Base-by-base conservation (phyloP, 92 coral and sea anemone species). In the Scolanthus callimorphus region DNA sequence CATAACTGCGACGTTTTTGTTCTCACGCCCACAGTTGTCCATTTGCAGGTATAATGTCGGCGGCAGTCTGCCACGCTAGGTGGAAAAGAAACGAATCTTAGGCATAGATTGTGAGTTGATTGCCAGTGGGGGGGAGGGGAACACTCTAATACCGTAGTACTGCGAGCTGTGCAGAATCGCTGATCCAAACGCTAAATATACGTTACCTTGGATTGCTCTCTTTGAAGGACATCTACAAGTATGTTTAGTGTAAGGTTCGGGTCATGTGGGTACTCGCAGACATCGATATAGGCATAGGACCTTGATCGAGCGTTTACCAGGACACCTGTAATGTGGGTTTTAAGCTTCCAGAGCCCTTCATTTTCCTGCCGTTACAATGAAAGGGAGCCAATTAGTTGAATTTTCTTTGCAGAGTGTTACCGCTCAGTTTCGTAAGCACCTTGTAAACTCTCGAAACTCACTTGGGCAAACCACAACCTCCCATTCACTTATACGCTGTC, bases 261-360 rank as follows among this genome's bases (percentile, higher is more conserved):
- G 57, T 74, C 74, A 55, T 74, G 74, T 0, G 74, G 60, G 39
- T 39, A 74, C 41, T 74, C 37, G 6, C 65, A 53, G 26, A 20
- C 43, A 57, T 74, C 81, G 12, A 74, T n/a, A 25, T 12, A 74
- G 24, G 58, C 54, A 39, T 19, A 25, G 8, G 73, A 26, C 63
- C 13, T 63, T 2, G 69, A 12, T 43, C 47, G 34, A 39, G 39
- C 30, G 17, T 26, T 70, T 19, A 17, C 28, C 17, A 59, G 43
- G 17, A 59, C 58, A 38, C 69, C 77, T 1, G 69, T 70, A 0
- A 70, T 41, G 25, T 70, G 77, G 10, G 67, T 70, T 20, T 59
- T 59, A 2, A 70, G 31, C 30, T 38, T 27, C 57, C 57, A 55
- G 0, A 39, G 54, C 11, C 49, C 39, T n/a, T 41, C 60, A 17